Evolutionary conservation across 2,113 vertebrate species (phyloP).

Genomic region (Todiramphus saurophagus): DNA sequence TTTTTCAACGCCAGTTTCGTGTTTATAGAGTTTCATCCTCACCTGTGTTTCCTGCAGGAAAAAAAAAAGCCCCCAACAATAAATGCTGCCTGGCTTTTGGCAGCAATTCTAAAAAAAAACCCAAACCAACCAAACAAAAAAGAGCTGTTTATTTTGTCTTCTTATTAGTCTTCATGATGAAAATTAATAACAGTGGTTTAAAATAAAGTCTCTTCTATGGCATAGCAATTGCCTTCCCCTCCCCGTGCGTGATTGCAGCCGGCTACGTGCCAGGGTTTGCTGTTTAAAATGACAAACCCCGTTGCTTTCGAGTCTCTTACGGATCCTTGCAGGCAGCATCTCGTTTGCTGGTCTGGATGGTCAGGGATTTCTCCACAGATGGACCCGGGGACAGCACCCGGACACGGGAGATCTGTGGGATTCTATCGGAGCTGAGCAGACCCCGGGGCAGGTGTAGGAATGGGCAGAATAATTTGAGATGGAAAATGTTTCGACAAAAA

Average conservation of each 20-base stretch:
- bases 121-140: no score
- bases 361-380: not conserved
- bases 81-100: not conserved
- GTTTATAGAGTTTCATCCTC: not conserved
- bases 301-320: not conserved
- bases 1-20: not conserved
- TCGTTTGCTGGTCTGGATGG: not conserved
- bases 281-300: not conserved
- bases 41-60: not conserved
- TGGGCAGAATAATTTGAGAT: not conserved
- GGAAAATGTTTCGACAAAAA: not conserved
- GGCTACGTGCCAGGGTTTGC: not conserved
- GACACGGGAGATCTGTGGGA: fast-evolving
- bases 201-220: not conserved
- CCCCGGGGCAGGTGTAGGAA: not conserved
- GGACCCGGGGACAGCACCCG: not conserved
- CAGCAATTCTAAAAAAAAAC: not conserved
- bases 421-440: not conserved
- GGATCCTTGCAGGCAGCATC: not conserved
- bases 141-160: not conserved
- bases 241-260: fast-evolving
- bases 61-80: not conserved
- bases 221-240: not conserved
- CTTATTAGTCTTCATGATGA: not conserved
- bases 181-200: not conserved